These are phyloP conservation scores for Elaphurus davidianus DNA, from an alignment of 2,113 vertebrate species.

Conservation along the genomic window DNA sequence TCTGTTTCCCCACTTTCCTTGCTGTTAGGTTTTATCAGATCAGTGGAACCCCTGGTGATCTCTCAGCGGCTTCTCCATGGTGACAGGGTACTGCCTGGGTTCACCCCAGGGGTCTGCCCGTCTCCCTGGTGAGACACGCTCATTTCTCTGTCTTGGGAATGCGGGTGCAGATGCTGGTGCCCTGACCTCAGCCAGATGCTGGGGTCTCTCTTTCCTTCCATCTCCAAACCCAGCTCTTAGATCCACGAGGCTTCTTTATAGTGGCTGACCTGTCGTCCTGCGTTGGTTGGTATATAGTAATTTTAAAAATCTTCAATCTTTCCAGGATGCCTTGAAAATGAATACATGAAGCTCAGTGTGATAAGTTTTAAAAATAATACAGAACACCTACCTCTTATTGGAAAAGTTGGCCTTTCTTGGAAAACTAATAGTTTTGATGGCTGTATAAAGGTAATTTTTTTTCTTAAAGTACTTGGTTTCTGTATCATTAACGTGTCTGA, in stretches of 20 bases:
- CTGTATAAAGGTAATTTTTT: constrained; percentile 81
- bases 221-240: neutral
- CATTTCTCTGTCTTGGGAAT: neutral
- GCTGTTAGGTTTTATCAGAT: neutral
- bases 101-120: neutral
- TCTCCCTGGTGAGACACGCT: accelerated
- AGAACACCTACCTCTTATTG: constrained; percentile 80
- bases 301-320: constrained; percentile 44
- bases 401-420: constrained; percentile 81
- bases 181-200: neutral
- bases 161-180: accelerated
- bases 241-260: accelerated
- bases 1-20: neutral
- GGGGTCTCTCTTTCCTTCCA: accelerated
- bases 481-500: neutral
- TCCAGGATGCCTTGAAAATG: constrained; percentile 81
- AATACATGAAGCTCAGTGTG: constrained; percentile 77
- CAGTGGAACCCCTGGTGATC: neutral
- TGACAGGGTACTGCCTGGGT: neutral
- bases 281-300: neutral
- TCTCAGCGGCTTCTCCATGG: neutral
- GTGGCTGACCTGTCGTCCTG: neutral
- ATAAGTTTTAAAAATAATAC: constrained; percentile 75
- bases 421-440: constrained; percentile 77
- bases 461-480: neutral